Conservation (phyloP, 37 sponge, comb jelly and placozoan genomes). For the Axinella damicornis region DNA sequence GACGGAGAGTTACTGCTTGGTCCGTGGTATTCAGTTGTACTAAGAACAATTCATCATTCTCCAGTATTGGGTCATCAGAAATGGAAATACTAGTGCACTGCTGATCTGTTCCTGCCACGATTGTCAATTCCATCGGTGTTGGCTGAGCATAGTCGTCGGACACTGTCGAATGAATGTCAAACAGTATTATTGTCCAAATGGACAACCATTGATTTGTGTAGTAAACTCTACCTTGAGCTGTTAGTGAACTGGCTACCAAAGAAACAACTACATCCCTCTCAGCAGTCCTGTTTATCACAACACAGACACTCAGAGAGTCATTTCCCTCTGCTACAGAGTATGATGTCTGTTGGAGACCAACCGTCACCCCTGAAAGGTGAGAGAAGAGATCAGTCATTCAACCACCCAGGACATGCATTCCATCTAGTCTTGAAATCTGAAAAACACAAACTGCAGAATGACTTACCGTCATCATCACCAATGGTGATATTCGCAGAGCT, state of each 20-base stretch:
- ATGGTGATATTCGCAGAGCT: too few species aligned
- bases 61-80: background rate
- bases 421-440: too few species aligned
- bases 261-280: background rate
- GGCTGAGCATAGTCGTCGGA: too few species aligned
- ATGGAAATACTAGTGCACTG: background rate
- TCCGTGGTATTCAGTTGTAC: background rate
- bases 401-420: background rate
- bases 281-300: background rate
- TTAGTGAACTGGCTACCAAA: background rate
- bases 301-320: background rate
- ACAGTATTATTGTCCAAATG: too few species aligned
- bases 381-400: too few species aligned
- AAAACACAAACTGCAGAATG: too few species aligned
- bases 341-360: background rate
- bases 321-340: background rate
- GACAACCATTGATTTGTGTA: too few species aligned
- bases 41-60: background rate
- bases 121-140: too few species aligned
- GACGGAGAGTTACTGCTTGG: background rate
- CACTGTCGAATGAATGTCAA: too few species aligned
- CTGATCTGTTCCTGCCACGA: too few species aligned
- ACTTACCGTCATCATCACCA: too few species aligned
- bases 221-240: background rate
- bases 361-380: background rate